Conservation (phyloP, 1,140 invertebrate species). For the Ips typographus region DNA sequence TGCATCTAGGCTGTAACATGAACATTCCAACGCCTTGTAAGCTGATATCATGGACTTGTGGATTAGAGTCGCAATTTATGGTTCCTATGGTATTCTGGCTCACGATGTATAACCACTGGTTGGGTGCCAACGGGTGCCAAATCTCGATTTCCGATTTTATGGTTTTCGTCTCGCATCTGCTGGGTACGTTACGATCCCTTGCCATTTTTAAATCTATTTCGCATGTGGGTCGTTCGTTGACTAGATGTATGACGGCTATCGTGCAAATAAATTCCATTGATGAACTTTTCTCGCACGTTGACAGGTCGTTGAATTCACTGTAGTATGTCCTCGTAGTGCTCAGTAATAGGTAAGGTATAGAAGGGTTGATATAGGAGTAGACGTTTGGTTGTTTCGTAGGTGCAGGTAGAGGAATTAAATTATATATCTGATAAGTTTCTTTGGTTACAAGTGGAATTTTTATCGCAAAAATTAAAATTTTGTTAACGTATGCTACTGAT, state of each 20-base stretch:
- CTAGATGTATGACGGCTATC: not conserved
- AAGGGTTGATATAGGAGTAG: slow-evolving; percentile 25
- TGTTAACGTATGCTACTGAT: slow-evolving; percentile 3
- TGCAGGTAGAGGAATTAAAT: slow-evolving; percentile 13
- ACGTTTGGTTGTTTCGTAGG: not conserved
- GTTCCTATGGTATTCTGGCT: not conserved
- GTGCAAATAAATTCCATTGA: slow-evolving; percentile 3
- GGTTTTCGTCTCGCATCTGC: not conserved
- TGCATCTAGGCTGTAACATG: slow-evolving; percentile 14
- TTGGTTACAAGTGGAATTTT: slow-evolving; percentile 10
- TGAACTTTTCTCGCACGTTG: slow-evolving; percentile 1
- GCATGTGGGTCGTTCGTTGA: slow-evolving; percentile 6
- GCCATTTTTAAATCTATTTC: not conserved
- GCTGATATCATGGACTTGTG: not conserved
- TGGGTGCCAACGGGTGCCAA: slow-evolving; percentile 15
- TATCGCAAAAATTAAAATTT: slow-evolving; percentile 17
- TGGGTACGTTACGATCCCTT: not conserved
- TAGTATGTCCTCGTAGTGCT: slow-evolving; percentile 21
- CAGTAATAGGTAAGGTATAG: slow-evolving; percentile 19
- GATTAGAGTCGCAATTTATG: slow-evolving; percentile 1
- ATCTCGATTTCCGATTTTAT: slow-evolving; percentile 16
- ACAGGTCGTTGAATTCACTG: slow-evolving; percentile 18
- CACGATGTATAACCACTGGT: slow-evolving; percentile 17
- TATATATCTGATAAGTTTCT: slow-evolving; percentile 11
- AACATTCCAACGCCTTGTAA: slow-evolving; percentile 22